A percentile compares a stretch with the other conserved stretches of the same genome.
These are phyloP conservation scores for Leucophora obtusa DNA, from an alignment of 2,888 invertebrate species.

Conservation along the genomic window DNA sequence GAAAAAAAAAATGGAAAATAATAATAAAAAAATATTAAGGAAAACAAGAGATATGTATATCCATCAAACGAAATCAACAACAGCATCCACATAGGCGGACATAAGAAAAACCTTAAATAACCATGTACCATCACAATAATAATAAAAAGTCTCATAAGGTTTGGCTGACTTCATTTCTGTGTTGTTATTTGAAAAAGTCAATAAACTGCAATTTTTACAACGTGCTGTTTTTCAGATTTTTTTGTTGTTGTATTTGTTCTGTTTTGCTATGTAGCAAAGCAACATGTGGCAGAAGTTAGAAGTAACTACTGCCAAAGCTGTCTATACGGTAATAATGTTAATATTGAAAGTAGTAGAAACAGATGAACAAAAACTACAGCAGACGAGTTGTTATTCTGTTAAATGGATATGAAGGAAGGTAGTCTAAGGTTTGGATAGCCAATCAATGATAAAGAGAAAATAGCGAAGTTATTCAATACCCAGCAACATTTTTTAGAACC, in stretches of 20 bases:
- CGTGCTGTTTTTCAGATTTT: slow-evolving; percentile 48
- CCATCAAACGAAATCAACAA: slow-evolving; percentile 11
- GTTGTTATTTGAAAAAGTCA: slow-evolving; percentile 56
- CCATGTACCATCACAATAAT: slow-evolving; percentile 25
- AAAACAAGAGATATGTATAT: slow-evolving; percentile 2
- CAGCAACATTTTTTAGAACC: no score
- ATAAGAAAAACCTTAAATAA: slow-evolving; percentile 1
- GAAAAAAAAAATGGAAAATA: slow-evolving; percentile 5
- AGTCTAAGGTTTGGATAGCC: neutral
- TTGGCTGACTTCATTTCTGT: slow-evolving; percentile 49
- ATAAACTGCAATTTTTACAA: slow-evolving; percentile 62
- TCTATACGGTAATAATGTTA: slow-evolving; percentile 31
- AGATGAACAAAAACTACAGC: neutral
- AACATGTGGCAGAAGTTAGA: slow-evolving; percentile 58
- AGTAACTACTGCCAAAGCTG: neutral
- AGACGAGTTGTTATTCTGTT: neutral
- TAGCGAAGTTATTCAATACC: no score
- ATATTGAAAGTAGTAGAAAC: slow-evolving; percentile 15
- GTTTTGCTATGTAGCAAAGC: slow-evolving; percentile 24
- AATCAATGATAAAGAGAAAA: no score
- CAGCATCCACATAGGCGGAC: neutral
- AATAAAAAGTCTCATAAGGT: slow-evolving; percentile 53
- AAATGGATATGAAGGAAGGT: neutral
- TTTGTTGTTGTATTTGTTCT: neutral
- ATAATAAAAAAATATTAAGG: slow-evolving; percentile 19